These are phyloP conservation scores for Lanistes nyassanus DNA, from an alignment of 1,140 invertebrate species.

Conservation along the genomic window DNA sequence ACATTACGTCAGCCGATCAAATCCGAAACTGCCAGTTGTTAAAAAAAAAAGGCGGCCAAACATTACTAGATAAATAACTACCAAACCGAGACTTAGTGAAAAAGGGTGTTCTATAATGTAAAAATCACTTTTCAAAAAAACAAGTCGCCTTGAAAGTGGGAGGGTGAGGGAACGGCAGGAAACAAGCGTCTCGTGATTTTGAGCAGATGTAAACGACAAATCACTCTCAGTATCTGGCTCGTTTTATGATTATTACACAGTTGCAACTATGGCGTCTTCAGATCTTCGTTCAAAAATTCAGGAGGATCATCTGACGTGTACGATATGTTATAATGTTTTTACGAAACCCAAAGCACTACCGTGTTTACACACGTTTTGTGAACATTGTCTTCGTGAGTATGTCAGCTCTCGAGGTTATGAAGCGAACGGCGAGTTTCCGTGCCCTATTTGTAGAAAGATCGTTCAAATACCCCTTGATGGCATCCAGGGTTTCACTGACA, in stretches of 20 bases:
- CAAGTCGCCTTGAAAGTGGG: neutral
- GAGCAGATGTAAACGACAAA: conserved; percentile 9
- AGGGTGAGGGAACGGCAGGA: conserved; percentile 17
- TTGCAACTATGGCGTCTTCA: conserved; percentile 31
- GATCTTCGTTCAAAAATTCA: conserved; percentile 43
- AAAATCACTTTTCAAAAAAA: too few species aligned
- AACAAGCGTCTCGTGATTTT: conserved; percentile 20
- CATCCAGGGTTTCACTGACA: conserved; percentile 51
- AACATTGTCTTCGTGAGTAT: conserved; percentile 55
- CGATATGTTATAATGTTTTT: conserved; percentile 56
- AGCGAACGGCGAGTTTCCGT: conserved; percentile 49
- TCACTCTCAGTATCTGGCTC: neutral
- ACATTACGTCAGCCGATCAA: too few species aligned
- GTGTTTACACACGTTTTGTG: conserved; percentile 62
- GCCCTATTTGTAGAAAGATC: conserved; percentile 51
- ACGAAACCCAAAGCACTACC: conserved; percentile 57
- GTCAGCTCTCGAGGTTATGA: conserved; percentile 44
- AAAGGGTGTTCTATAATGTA: too few species aligned
- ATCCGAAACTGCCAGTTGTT: too few species aligned
- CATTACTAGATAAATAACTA: too few species aligned
- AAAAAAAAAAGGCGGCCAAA: too few species aligned
- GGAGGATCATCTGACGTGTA: conserved; percentile 59
- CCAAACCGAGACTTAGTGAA: too few species aligned
- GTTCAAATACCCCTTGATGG: conserved; percentile 44
- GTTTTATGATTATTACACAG: neutral